phyloP scores from a whole-genome alignment of 2,888 invertebrate genomes.

The Tenodera sinensis region DNA sequence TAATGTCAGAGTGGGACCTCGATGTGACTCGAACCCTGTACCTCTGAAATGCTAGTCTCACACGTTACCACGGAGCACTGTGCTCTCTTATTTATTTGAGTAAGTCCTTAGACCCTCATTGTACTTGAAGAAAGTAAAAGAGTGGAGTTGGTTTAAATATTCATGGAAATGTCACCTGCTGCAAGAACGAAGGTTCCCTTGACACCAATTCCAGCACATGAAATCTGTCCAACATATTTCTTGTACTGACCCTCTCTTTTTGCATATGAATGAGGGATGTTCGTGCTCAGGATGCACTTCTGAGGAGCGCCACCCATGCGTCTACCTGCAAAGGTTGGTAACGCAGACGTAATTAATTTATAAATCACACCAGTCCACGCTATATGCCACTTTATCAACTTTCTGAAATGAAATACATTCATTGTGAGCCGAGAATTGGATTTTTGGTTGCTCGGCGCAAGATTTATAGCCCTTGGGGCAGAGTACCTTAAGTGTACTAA shows the following conservation, averaged over 20 bases:
- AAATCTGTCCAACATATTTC: too few relatives aligned
- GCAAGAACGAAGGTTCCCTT: too few relatives aligned
- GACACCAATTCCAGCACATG: too few relatives aligned
- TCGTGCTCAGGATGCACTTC: not conserved
- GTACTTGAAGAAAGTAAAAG: too few relatives aligned
- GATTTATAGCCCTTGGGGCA: not conserved
- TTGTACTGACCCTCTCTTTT: too few relatives aligned
- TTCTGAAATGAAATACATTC: not conserved
- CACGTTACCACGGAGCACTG: too few relatives aligned
- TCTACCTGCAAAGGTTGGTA: too few relatives aligned
- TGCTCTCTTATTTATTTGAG: not conserved
- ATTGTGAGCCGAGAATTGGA: not conserved
- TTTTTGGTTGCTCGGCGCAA: too few relatives aligned
- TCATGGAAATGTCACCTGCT: not conserved
- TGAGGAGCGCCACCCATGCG: not conserved
- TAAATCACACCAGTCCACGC: not conserved
- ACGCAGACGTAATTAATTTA: not conserved
- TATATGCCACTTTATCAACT: not conserved
- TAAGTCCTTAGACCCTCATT: too few relatives aligned
- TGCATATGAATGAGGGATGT: not conserved
- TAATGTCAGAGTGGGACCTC: too few relatives aligned
- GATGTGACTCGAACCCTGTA: too few relatives aligned
- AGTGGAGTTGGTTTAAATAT: not conserved
- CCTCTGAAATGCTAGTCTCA: too few relatives aligned
- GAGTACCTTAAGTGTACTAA: not conserved